phyloP scores from a whole-genome alignment of 2,797 vertebrate genomes.

The Heliangelus exortis region DNA sequence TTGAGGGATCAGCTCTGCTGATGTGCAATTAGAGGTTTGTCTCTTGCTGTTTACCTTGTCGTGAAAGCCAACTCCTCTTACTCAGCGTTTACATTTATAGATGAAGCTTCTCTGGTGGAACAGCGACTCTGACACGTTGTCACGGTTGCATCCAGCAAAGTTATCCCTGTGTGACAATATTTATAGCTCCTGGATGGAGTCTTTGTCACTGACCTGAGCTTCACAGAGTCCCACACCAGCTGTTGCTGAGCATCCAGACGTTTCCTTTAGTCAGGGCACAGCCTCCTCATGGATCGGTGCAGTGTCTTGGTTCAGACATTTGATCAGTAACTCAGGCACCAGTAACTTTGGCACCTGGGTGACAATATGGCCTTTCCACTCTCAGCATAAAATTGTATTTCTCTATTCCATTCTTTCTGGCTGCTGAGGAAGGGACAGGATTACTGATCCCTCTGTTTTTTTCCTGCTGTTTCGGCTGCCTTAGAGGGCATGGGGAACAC shows the following conservation, averaged over 20 bases:
- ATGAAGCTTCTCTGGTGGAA: constrained; percentile 59
- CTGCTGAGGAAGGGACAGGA: not conserved
- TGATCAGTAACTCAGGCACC: not conserved
- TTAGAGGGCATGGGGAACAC: not conserved
- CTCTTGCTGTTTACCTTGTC: constrained; percentile 50
- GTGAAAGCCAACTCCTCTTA: constrained; percentile 51
- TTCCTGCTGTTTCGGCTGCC: not conserved
- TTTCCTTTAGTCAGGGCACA: not conserved
- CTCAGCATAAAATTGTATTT: not conserved
- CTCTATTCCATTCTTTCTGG: not conserved
- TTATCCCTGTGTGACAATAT: constrained; percentile 50
- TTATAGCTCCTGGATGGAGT: constrained; percentile 48
- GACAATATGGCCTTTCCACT: not conserved
- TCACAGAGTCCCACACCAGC: not conserved
- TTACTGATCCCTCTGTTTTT: not conserved
- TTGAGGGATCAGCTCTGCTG: constrained; percentile 54
- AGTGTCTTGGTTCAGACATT: not conserved
- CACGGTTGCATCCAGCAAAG: constrained; percentile 25
- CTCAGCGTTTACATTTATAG: constrained; percentile 45
- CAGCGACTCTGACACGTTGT: constrained; percentile 18
- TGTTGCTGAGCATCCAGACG: not conserved
- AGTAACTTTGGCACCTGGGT: not conserved
- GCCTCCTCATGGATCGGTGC: fast-evolving
- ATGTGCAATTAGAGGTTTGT: constrained; percentile 41
- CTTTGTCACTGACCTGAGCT: constrained; percentile 54